These are phyloP conservation scores for Gobio gobio DNA, from an alignment of 2,113 vertebrate species.

Conservation along the genomic window DNA sequence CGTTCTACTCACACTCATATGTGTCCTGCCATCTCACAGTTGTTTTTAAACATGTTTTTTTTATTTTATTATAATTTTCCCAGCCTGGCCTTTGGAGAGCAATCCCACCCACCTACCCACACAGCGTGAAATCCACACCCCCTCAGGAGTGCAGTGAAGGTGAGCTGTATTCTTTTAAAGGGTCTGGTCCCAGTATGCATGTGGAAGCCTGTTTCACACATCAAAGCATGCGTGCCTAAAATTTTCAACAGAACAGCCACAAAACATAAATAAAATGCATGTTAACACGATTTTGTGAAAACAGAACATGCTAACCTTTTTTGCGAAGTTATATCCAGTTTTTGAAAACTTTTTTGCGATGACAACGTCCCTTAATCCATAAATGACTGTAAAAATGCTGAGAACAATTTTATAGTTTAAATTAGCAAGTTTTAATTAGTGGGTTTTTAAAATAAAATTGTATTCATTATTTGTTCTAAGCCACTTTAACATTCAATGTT, in stretches of 20 bases:
- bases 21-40: background rate
- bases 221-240: background rate
- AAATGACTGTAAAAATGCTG: no score
- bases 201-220: constrained; percentile 7
- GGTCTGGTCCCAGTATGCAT: background rate
- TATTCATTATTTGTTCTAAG: no score
- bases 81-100: constrained; percentile 45
- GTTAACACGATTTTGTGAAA: no score
- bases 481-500: no score
- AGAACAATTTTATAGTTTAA: no score
- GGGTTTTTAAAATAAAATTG: no score
- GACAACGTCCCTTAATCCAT: no score
- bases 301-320: no score
- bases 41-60: background rate
- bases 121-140: constrained; percentile 13
- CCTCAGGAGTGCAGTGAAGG: constrained; percentile 20
- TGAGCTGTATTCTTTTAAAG: constrained; percentile 21
- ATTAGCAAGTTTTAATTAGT: no score
- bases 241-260: background rate
- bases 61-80: constrained; percentile 31
- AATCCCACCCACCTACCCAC: constrained; percentile 29
- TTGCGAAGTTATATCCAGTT: no score
- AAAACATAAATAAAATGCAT: background rate
- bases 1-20: constrained; percentile 23
- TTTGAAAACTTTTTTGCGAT: no score